These are phyloP conservation scores for Poeciliopsis turneri DNA, from an alignment of 2,797 vertebrate genomes.

Conservation along the genomic window DNA sequence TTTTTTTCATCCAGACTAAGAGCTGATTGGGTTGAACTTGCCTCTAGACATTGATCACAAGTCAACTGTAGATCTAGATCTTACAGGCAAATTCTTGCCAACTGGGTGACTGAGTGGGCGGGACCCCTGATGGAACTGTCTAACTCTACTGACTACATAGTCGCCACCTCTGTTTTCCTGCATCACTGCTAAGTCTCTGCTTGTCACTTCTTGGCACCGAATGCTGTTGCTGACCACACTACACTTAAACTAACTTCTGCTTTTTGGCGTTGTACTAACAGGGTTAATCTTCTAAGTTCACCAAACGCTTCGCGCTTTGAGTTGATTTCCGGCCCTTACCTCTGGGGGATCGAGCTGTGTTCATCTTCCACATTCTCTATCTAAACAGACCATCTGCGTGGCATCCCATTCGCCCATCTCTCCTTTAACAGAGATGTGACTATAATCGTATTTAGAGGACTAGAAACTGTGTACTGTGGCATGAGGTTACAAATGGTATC, in stretches of 20 bases:
- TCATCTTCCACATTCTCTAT: slow-evolving; percentile 51
- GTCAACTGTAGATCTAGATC: slow-evolving; percentile 39
- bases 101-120: slow-evolving; percentile 12
- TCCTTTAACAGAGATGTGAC: slow-evolving; percentile 62
- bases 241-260: slow-evolving; percentile 40
- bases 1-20: slow-evolving; percentile 25
- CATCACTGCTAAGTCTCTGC: slow-evolving; percentile 57
- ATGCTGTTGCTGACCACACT: slow-evolving; percentile 40
- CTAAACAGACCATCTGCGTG: slow-evolving; percentile 37
- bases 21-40: slow-evolving; percentile 48
- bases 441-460: slow-evolving; percentile 65
- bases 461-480: slow-evolving; percentile 72
- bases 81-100: slow-evolving; percentile 46
- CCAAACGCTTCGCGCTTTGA: slow-evolving; percentile 32
- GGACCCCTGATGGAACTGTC: slow-evolving; percentile 65
- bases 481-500: slow-evolving; percentile 67
- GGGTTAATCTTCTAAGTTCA: slow-evolving; percentile 44
- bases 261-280: slow-evolving; percentile 53
- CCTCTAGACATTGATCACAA: slow-evolving; percentile 57
- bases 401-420: slow-evolving; percentile 46
- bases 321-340: slow-evolving; percentile 50
- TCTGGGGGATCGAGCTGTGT: slow-evolving; percentile 46
- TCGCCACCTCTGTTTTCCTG: slow-evolving; percentile 49
- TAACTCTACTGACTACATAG: slow-evolving; percentile 63
- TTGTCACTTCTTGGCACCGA: slow-evolving; percentile 36